Percentiles rank a stretch among this genome's conserved stretches.
Evolutionary conservation across 2,797 vertebrate genomes (phyloP).

Genomic region (Gadopsis marmoratus): DNA sequence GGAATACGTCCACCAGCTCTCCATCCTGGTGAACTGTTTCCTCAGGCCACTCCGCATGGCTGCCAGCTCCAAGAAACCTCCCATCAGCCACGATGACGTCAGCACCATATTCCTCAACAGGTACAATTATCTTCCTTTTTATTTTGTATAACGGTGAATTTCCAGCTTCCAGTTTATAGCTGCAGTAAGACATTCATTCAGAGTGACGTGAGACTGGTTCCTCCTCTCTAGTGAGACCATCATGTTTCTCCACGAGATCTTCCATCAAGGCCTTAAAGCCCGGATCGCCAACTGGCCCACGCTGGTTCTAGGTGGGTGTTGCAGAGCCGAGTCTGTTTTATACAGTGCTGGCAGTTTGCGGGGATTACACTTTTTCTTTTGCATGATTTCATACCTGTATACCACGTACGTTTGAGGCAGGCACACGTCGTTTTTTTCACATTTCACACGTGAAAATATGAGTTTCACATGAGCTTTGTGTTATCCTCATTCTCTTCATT

Average conservation of each 20-base stretch:
- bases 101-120: slow-evolving; percentile 98
- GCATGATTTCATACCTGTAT: too few species aligned
- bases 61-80: slow-evolving; percentile 95
- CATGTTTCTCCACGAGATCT: slow-evolving; percentile 98
- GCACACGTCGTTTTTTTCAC: too few species aligned
- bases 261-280: slow-evolving; percentile 95
- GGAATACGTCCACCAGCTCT: slow-evolving; percentile 90
- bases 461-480: too few species aligned
- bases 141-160: accelerated
- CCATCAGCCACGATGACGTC: slow-evolving; percentile 94
- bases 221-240: slow-evolving; percentile 91
- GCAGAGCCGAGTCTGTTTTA: not conserved
- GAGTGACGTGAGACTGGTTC: not conserved
- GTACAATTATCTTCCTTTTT: slow-evolving; percentile 65
- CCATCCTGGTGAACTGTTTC: slow-evolving; percentile 94
- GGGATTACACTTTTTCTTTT: too few species aligned
- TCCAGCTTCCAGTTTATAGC: not conserved
- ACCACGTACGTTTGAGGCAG: too few species aligned
- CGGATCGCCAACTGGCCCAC: slow-evolving; percentile 97
- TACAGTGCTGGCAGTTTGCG: too few species aligned
- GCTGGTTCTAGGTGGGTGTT: slow-evolving; percentile 91
- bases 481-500: too few species aligned
- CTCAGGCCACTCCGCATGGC: slow-evolving; percentile 94
- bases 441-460: too few species aligned
- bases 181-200: not conserved